Evolutionary conservation across 1,140 invertebrate genomes (phyloP), one percentile per base, ranked within the genome.

Genomic region (Pissodes strobi): DNA sequence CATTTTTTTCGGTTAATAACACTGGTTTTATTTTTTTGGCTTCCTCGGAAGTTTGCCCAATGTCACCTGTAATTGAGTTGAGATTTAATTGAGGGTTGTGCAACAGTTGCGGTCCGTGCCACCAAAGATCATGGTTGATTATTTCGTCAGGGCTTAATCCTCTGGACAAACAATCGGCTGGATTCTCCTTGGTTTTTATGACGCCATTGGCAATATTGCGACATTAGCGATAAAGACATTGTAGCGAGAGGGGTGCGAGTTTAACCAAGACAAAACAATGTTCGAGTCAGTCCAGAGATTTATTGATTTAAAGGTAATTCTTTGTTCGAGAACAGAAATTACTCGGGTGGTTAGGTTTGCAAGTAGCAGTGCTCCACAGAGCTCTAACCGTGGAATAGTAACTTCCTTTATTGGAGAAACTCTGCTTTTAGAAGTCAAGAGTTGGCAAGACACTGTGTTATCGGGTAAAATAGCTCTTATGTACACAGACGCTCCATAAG

Each of bases 221-320:
- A 78, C 46, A 74, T 81, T 82, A 0, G 72, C 72, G 0, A 77
- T 73, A 53, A 79, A 81, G 0, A 72, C 72, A 51, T 71, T 73
- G 55, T 75, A 73, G 18, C 48, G 21, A 48, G 52, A 61, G 10
- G 79, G 75, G 4, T 69, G 57, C 18, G 63, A 69, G 8, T 68
- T 71, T 18, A 81, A 62, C 80, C 79, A 82, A 2, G 67, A 65
- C 17, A 80, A 53, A 0, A 79, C 76, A 2, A 80, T 74, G 0
- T 72, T 78, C 0, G 78, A 80, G 58, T 82, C 76, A 0, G 71
- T 73, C 79, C 80, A 80, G 61, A 75, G 77, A 21, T 70, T 2
- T 70, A 61, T 4, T 69, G 34, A 5, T 45, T 30, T 18, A 78
- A 61, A 2, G 64, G 45, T 21, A 74, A 49, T 15, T 64, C 41